phyloP scores from a whole-genome alignment of 2,113 vertebrate species.

The Mus pahari region DNA sequence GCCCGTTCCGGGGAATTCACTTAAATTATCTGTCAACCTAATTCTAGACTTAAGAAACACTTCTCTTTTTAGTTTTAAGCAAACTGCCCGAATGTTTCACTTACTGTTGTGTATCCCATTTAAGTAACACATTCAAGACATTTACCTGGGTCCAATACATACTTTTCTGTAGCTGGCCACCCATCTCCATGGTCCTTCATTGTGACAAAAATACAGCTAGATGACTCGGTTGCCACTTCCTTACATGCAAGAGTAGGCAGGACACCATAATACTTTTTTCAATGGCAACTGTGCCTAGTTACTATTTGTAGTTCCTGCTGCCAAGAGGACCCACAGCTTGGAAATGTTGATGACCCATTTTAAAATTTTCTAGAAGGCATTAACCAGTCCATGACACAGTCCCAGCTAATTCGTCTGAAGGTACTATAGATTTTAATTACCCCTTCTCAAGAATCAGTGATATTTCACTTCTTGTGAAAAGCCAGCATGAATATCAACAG shows the following conservation, averaged over 20 bases:
- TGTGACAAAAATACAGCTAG: background rate
- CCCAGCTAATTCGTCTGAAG: background rate
- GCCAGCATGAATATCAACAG: background rate
- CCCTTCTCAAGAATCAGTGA: background rate
- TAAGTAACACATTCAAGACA: conserved; percentile 8
- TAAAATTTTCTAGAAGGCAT: background rate
- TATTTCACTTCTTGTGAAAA: conserved; percentile 21
- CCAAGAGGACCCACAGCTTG: background rate
- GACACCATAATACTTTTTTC: background rate
- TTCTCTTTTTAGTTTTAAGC: background rate
- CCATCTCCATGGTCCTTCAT: background rate
- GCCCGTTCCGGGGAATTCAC: background rate
- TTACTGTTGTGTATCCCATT: conserved; percentile 10
- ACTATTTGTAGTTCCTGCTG: background rate
- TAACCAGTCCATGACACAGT: background rate
- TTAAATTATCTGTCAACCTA: background rate
- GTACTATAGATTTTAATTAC: background rate
- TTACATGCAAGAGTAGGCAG: background rate
- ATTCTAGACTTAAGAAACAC: background rate
- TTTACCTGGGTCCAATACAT: background rate
- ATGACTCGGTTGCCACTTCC: background rate
- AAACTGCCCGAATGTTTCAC: conserved; percentile 17
- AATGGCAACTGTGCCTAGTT: background rate
- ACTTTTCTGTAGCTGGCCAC: background rate
- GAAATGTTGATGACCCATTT: background rate